Conservation (phyloP, 1,140 invertebrate species). For the Scaptomyza pallida region DNA sequence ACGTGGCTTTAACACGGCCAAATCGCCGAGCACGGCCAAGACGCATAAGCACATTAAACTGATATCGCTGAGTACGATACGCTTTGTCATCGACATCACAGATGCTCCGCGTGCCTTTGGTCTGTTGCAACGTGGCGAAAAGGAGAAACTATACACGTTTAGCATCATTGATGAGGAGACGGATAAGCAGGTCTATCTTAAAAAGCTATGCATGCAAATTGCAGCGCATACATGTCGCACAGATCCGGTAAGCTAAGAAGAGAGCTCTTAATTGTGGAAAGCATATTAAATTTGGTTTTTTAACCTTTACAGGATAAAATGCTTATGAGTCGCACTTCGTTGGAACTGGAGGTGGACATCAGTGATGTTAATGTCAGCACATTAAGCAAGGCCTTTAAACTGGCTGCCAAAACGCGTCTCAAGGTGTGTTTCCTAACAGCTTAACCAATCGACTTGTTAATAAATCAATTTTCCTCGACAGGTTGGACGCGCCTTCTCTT, state of each 20-base stretch:
- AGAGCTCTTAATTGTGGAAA: neutral
- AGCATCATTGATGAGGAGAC: constrained; percentile 91
- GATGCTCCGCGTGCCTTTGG: constrained; percentile 96
- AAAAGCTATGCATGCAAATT: constrained; percentile 93
- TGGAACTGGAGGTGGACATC: constrained; percentile 92
- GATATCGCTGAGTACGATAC: constrained; percentile 93
- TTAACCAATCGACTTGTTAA: neutral
- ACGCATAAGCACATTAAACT: constrained; percentile 96
- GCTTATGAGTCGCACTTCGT: constrained; percentile 88
- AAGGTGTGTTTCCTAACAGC: constrained; percentile 86
- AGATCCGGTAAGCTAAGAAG: constrained; percentile 88
- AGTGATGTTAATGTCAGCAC: constrained; percentile 93
- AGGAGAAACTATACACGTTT: constrained; percentile 95
- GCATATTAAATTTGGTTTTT: neutral
- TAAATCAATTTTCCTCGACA: constrained; percentile 43
- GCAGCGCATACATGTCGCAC: constrained; percentile 93
- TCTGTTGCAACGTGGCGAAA: constrained; percentile 91
- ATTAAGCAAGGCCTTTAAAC: constrained; percentile 93
- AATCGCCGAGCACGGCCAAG: constrained; percentile 90
- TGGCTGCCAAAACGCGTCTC: constrained; percentile 91
- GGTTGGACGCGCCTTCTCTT: constrained; percentile 95
- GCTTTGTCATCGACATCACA: constrained; percentile 93
- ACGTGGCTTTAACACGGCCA: constrained; percentile 89
- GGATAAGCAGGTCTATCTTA: constrained; percentile 92
- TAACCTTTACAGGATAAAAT: constrained; percentile 67